phyloP scores from a whole-genome alignment of 2,888 invertebrate species.

The Drosophila longiperda region DNA sequence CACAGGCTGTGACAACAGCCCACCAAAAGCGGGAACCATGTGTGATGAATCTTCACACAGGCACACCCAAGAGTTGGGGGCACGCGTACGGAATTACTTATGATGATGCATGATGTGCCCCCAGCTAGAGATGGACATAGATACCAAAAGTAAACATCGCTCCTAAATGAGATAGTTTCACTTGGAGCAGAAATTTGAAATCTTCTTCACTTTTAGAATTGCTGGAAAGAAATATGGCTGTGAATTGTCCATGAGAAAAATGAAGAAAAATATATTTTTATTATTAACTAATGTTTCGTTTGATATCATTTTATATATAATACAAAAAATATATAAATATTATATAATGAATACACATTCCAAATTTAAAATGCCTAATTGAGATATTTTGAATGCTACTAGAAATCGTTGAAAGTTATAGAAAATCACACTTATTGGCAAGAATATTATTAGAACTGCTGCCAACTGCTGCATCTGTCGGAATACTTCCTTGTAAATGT shows the following conservation, averaged over 20 bases:
- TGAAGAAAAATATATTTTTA: too few relatives aligned
- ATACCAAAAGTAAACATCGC: background rate
- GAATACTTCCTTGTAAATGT: background rate
- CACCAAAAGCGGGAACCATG: slow-evolving; percentile 50
- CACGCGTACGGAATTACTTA: slow-evolving; percentile 58
- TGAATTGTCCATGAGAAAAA: background rate
- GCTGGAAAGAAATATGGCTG: background rate
- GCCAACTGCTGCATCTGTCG: background rate
- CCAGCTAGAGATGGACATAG: slow-evolving; percentile 50
- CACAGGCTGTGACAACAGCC: slow-evolving; percentile 65
- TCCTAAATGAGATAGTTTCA: slow-evolving; percentile 6
- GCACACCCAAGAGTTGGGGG: slow-evolving; percentile 37
- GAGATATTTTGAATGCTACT: background rate
- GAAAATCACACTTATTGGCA: rapidly evolving
- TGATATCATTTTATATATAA: background rate
- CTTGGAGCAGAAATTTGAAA: background rate
- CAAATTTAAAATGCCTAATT: background rate
- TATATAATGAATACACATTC: background rate
- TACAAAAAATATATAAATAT: too few relatives aligned
- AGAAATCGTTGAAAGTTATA: background rate
- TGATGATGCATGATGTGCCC: slow-evolving; percentile 59
- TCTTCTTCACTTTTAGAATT: background rate
- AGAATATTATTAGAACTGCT: background rate
- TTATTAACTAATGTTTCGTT: background rate
- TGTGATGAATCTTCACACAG: slow-evolving; percentile 63